Evolutionary conservation across 2,797 vertebrate species (phyloP).

Genomic region (Ispidina picta): DNA sequence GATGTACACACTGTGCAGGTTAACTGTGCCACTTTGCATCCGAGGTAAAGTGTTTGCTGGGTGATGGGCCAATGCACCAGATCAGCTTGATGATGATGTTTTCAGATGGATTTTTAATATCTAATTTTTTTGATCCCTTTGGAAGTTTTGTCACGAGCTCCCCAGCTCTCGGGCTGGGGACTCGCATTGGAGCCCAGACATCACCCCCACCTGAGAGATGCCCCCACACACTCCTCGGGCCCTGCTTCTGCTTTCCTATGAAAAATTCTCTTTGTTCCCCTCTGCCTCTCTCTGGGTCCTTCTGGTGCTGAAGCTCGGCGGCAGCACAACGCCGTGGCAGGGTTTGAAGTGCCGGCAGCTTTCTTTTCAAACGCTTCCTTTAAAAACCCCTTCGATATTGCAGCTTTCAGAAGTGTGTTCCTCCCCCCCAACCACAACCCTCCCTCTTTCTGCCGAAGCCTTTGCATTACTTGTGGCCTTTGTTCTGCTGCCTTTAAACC

Average conservation of each 20-base stretch:
- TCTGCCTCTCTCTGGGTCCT: background rate
- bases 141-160: background rate
- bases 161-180: background rate
- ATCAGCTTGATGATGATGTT: background rate
- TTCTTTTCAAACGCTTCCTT: background rate
- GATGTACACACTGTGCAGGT: background rate
- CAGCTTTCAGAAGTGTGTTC: background rate
- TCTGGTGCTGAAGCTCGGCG: background rate
- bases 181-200: fast-evolving
- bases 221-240: background rate
- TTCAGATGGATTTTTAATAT: background rate
- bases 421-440: no score
- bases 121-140: background rate
- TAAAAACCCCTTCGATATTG: background rate
- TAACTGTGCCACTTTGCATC: background rate
- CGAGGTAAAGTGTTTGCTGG: background rate
- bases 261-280: slow-evolving; percentile 4
- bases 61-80: background rate
- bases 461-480: background rate
- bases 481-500: background rate
- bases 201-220: background rate
- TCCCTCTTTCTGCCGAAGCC: background rate
- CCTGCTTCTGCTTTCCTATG: background rate
- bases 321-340: background rate
- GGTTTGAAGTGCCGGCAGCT: background rate